Evolutionary conservation across 2,113 vertebrate species (phyloP).

Genomic region (Otolemur garnettii): DNA sequence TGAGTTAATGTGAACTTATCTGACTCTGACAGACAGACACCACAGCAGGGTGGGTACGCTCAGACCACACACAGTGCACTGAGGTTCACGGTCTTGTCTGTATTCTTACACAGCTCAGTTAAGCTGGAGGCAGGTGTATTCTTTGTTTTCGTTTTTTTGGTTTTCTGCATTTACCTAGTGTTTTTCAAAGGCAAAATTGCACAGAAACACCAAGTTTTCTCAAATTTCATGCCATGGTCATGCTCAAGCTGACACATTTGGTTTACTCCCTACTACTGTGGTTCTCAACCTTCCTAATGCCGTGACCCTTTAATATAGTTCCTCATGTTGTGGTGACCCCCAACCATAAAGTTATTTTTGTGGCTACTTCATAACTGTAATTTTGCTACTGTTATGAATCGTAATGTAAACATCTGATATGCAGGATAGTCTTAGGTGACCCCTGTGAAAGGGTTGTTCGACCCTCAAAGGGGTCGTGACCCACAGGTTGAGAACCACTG

Average conservation of each 20-base stretch:
- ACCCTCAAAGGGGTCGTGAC: too few relatives aligned
- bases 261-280: neutral
- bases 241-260: neutral
- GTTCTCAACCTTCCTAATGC: too few relatives aligned
- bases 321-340: too few relatives aligned
- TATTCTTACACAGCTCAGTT: neutral
- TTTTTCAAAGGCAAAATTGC: neutral
- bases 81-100: neutral
- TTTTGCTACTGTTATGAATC: too few relatives aligned
- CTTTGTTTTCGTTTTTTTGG: neutral
- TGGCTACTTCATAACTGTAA: too few relatives aligned
- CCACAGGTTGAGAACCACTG: too few relatives aligned
- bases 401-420: too few relatives aligned
- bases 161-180: neutral
- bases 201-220: neutral
- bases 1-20: neutral
- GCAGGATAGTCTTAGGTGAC: too few relatives aligned
- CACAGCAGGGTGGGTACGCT: neutral
- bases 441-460: too few relatives aligned
- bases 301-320: too few relatives aligned
- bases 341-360: too few relatives aligned
- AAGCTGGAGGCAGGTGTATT: neutral
- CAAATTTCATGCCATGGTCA: neutral
- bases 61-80: accelerated
- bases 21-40: neutral